Base-by-base conservation (phyloP, 2,888 invertebrate genomes). In the Harpagoxenus sublaevis region DNA sequence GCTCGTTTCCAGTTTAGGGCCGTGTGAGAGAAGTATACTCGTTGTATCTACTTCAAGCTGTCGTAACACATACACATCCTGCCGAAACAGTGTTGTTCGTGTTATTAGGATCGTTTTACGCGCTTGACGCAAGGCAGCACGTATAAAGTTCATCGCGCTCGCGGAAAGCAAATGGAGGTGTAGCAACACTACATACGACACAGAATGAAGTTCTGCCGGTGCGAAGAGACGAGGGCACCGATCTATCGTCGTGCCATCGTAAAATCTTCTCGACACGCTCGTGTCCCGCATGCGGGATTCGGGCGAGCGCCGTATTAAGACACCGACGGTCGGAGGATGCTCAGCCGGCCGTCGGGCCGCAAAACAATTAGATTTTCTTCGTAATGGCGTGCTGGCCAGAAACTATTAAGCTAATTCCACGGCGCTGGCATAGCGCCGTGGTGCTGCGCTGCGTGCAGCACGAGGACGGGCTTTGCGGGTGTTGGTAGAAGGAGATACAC, bases 281-380 rank as follows among this genome's bases (percentile, higher is more conserved):
- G 84, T 85, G 84, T 70, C 12, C 60, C 12, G 84, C 55, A 77
- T 83, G 42, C 84, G 71, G 53, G 51, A 63, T 63, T 35, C 63
- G 42, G 35, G 23, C n/a, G 12, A 42, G 8, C 53, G 42, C n/a
- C 62, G 75, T 57, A 84, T 82, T 82, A 84, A 84, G 84, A 82
- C 71, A 62, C 57, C 31, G 66, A 35, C 73, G n/a, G 57, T 68
- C 51, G 70, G 48, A 39, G 65, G 45, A 18, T 53, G 65, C 39
- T 53, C 65, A 74, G 62, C 71, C 51, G 60, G 28, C 60, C 9
- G 51, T 42, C 53, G 83, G 35, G 53, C 65, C 77, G 79, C 71
- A 75, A 83, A 75, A 84, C 86, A 87, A 90, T 90, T 90, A 88
- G 88, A 90, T 90, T 85, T 89, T 89, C 89, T 87, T 89, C 71